phyloP scores from a whole-genome alignment of 1,140 invertebrate species.

The Drosophila suzukii region DNA sequence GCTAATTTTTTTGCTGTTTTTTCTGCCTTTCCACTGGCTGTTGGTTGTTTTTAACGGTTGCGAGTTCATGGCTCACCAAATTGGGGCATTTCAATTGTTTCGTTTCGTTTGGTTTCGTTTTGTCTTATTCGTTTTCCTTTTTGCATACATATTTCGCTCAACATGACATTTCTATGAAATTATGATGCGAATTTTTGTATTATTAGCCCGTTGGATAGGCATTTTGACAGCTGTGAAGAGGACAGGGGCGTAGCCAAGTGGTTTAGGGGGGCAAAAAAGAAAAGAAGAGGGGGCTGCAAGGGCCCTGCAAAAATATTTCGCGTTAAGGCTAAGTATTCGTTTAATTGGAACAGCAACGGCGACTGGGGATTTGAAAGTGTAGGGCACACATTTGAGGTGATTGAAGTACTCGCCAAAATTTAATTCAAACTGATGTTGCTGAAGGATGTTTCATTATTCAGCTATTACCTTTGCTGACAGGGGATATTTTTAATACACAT shows the following conservation, averaged over 20 bases:
- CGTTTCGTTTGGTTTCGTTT: slow-evolving; percentile 24
- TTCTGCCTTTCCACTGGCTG: slow-evolving; percentile 61
- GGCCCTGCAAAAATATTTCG: slow-evolving; percentile 5
- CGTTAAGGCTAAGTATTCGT: slow-evolving; percentile 46
- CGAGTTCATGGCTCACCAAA: slow-evolving; percentile 80
- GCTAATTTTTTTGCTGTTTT: slow-evolving; percentile 55
- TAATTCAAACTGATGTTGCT: slow-evolving; percentile 7
- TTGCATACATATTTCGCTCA: slow-evolving; percentile 51
- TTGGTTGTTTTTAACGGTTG: slow-evolving; percentile 64
- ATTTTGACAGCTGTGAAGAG: slow-evolving; percentile 70
- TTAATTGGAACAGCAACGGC: slow-evolving; percentile 49
- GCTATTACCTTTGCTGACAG: not conserved
- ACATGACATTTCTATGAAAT: slow-evolving; percentile 64
- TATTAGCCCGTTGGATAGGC: slow-evolving; percentile 64
- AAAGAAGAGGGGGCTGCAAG: not conserved
- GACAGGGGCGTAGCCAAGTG: slow-evolving; percentile 29
- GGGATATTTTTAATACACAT: not conserved
- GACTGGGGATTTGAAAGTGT: slow-evolving; percentile 11
- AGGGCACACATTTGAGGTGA: not conserved
- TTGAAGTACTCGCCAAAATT: slow-evolving; percentile 6
- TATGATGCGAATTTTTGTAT: slow-evolving; percentile 73
- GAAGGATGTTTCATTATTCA: slow-evolving; percentile 4
- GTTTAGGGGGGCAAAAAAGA: not conserved
- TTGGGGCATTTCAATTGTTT: slow-evolving; percentile 76
- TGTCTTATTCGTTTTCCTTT: slow-evolving; percentile 18